phyloP scores from a whole-genome alignment of 2,797 vertebrate species.

The Lacerta viridis region DNA sequence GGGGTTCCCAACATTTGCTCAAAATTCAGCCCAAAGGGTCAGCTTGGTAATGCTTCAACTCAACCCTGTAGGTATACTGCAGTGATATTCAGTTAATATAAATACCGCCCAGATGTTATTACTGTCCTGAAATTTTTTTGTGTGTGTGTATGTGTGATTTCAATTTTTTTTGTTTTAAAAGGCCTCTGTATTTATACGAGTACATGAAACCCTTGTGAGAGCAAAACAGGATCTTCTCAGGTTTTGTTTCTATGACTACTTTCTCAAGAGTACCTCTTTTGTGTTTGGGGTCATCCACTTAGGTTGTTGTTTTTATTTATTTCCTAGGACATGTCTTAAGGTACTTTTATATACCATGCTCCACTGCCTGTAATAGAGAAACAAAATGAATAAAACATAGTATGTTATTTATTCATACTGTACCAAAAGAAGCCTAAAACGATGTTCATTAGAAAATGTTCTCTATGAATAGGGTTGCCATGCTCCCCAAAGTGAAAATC shows the following conservation, averaged over 20 bases:
- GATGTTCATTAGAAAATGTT: neutral
- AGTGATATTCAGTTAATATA: neutral
- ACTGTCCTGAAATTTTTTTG: neutral
- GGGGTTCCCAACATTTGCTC: neutral
- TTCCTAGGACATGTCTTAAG: neutral
- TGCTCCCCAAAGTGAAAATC: too few species aligned
- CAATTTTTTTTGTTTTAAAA: neutral
- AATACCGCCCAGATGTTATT: neutral
- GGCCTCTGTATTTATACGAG: neutral
- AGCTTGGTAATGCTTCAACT: neutral
- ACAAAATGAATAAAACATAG: neutral
- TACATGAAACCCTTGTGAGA: neutral
- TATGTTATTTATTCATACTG: neutral
- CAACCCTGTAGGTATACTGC: neutral
- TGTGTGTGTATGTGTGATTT: neutral
- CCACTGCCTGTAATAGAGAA: neutral
- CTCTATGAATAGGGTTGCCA: too few species aligned
- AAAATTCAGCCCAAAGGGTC: neutral
- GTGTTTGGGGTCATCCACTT: neutral
- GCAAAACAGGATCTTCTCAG: neutral
- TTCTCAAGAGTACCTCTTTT: neutral
- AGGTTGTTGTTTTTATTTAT: neutral
- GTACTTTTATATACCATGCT: neutral
- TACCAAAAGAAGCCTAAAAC: neutral
- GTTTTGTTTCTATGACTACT: constrained; percentile 6